phyloP scores from a whole-genome alignment of 2,797 vertebrate genomes.

The Nannoperca australis region DNA sequence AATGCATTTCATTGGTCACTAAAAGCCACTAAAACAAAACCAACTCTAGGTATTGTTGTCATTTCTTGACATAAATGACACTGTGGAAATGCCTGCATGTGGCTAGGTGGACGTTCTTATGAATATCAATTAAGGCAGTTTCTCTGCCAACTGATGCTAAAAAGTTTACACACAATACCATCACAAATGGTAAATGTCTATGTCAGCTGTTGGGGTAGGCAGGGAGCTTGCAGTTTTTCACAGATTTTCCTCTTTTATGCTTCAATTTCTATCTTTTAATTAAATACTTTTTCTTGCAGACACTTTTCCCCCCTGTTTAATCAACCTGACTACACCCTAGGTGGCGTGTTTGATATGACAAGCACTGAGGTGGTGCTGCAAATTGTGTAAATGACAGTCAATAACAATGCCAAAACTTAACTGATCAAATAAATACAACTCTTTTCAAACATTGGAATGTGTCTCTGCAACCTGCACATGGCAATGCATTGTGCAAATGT shows the following conservation, averaged over 20 bases:
- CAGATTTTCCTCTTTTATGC: background rate
- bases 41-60: background rate
- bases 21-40: constrained; percentile 11
- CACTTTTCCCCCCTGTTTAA: background rate
- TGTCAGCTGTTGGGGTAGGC: background rate
- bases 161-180: background rate
- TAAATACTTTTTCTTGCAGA: background rate
- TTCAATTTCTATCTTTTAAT: background rate
- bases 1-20: background rate
- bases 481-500: background rate
- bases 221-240: background rate
- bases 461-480: background rate
- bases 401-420: background rate
- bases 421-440: background rate
- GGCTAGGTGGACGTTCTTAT: background rate
- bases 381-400: background rate
- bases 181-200: background rate
- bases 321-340: background rate
- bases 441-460: constrained; percentile 5
- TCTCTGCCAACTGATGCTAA: constrained; percentile 1
- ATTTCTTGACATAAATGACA: constrained; percentile 3
- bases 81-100: constrained; percentile 5
- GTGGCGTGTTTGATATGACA: constrained; percentile 5
- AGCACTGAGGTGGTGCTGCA: background rate
- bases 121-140: background rate